Percentiles rank a stretch among this genome's conserved stretches.
phyloP scores from a whole-genome alignment of 2,113 vertebrate genomes.

The Leucopsar rothschildi region DNA sequence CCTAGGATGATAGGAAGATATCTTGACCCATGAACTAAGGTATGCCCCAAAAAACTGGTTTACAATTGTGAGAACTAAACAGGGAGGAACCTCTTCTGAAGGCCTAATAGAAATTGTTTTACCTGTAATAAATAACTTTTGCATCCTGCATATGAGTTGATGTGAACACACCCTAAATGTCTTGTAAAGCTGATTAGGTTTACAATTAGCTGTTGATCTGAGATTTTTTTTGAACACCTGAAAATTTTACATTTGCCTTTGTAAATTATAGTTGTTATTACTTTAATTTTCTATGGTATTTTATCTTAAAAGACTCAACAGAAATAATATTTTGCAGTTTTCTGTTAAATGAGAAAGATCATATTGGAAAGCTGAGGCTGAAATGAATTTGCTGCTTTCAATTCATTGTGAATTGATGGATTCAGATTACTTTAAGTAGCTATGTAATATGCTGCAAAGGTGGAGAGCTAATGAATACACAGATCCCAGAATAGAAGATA shows the following conservation, averaged over 20 bases:
- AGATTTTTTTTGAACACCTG: not conserved
- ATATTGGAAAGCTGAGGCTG: slow-evolving; percentile 36
- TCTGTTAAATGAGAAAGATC: not conserved
- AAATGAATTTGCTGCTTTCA: slow-evolving; percentile 64
- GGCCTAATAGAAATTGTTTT: not conserved
- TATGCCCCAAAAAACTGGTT: not conserved
- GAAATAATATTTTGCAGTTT: not conserved
- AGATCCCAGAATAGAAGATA: slow-evolving; percentile 64
- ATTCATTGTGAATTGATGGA: slow-evolving; percentile 44
- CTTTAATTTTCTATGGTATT: not conserved
- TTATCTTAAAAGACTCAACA: not conserved
- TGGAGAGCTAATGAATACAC: slow-evolving; percentile 48
- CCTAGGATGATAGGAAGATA: not conserved
- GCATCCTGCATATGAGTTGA: not conserved
- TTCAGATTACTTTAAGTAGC: slow-evolving; percentile 68
- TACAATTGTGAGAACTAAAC: not conserved
- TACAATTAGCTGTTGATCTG: not conserved
- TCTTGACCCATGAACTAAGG: not conserved
- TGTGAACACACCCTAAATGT: not conserved
- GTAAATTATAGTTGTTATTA: not conserved
- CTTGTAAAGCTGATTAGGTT: not conserved
- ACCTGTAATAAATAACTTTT: not conserved
- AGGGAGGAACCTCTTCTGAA: not conserved
- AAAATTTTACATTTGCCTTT: not conserved
- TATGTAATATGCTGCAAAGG: slow-evolving; percentile 58